These are phyloP conservation scores for Aphidius gifuensis DNA, from an alignment of 1,140 invertebrate species.

Conservation along the genomic window DNA sequence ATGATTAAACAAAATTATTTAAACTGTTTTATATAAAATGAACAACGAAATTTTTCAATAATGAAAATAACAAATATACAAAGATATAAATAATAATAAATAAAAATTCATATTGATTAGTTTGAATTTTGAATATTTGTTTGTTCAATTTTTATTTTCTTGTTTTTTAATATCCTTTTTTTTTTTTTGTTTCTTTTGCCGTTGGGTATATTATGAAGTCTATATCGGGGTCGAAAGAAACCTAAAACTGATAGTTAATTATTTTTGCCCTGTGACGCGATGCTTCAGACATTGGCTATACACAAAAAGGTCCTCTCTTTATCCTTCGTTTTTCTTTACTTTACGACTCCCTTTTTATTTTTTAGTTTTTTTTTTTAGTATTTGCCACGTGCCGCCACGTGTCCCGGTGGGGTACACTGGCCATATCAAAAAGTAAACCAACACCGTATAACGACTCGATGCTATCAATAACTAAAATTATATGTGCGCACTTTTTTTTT, in stretches of 20 bases:
- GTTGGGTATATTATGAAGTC: too few relatives aligned
- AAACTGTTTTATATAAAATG: too few relatives aligned
- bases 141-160: too few relatives aligned
- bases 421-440: conserved; percentile 44
- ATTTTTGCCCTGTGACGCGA: conserved; percentile 38
- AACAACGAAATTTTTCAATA: too few relatives aligned
- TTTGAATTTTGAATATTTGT: neutral
- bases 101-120: neutral
- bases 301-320: conserved; percentile 18
- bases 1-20: too few relatives aligned
- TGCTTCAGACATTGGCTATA: conserved; percentile 18
- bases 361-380: conserved; percentile 53
- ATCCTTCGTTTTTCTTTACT: conserved; percentile 20
- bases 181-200: too few relatives aligned
- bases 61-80: too few relatives aligned
- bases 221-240: conserved; percentile 35
- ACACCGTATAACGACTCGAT: conserved; percentile 32
- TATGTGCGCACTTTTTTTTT: too few relatives aligned
- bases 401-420: conserved; percentile 31
- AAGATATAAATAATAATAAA: neutral
- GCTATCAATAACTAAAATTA: conserved; percentile 42
- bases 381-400: conserved; percentile 54
- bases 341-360: conserved; percentile 27
- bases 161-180: too few relatives aligned
- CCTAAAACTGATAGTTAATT: conserved; percentile 57